Evolutionary conservation across 2,888 invertebrate species (phyloP).

Genomic region (Erebia aethiops): DNA sequence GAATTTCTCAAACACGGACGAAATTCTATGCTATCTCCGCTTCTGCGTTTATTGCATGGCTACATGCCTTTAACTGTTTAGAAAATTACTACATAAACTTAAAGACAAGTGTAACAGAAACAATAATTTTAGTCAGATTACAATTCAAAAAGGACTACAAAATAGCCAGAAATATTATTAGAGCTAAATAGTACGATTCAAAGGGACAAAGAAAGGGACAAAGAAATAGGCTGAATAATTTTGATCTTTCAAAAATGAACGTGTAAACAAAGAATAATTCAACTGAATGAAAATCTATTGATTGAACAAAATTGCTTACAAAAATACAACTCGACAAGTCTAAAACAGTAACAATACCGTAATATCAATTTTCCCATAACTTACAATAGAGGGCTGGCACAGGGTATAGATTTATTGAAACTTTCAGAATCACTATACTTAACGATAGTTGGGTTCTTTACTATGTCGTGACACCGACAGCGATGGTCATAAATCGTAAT

Average conservation of each 20-base stretch:
- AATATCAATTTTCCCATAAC: constrained; percentile 10
- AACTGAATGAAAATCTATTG: background rate
- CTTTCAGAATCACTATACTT: constrained; percentile 23
- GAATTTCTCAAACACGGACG: constrained; percentile 2
- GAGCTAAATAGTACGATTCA: background rate
- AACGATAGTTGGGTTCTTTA: constrained; percentile 23
- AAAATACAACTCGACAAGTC: too few species aligned
- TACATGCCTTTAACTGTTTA: too few species aligned
- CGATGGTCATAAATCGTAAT: constrained; percentile 26
- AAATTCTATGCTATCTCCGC: background rate
- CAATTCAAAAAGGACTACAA: too few species aligned
- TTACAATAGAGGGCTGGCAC: constrained; percentile 7
- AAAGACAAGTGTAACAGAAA: too few species aligned
- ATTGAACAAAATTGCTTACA: too few species aligned
- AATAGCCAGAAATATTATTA: too few species aligned
- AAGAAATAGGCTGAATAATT: background rate
- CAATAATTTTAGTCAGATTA: too few species aligned
- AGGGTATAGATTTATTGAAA: constrained; percentile 27
- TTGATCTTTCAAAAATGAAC: background rate
- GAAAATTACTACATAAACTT: too few species aligned
- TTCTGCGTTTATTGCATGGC: background rate
- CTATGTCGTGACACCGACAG: constrained; percentile 26
- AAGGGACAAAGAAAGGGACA: background rate
- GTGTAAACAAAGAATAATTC: background rate
- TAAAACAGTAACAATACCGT: background rate